Evolutionary conservation across 2,888 invertebrate genomes (phyloP).

Genomic region (Amaurobius ferox): DNA sequence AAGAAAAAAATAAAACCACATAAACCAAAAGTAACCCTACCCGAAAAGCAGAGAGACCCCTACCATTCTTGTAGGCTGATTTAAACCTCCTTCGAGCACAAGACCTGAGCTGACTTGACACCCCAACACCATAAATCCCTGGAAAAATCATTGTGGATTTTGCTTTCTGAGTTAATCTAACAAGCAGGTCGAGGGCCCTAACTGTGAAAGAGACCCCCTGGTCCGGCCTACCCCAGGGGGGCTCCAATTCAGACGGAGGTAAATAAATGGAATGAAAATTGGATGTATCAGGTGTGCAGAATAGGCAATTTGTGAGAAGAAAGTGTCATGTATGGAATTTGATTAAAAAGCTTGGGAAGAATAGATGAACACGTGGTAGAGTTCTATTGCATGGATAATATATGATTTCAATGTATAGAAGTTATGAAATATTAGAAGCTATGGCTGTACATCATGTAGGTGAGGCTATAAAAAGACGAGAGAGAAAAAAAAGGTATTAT

Average conservation of each 20-base stretch:
- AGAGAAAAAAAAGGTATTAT: too few relatives aligned
- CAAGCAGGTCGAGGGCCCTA: not conserved
- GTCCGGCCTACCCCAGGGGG: not conserved
- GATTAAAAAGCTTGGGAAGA: too few relatives aligned
- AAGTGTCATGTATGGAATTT: too few relatives aligned
- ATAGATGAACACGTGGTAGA: too few relatives aligned
- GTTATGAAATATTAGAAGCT: too few relatives aligned
- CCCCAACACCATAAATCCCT: conserved; percentile 21
- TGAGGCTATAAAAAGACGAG: too few relatives aligned
- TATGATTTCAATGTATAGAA: too few relatives aligned
- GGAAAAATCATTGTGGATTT: conserved; percentile 22
- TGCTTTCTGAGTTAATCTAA: conserved; percentile 9
- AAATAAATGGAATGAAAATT: conserved; percentile 6
- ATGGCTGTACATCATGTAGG: too few relatives aligned
- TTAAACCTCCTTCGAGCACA: conserved; percentile 14
- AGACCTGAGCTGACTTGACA: conserved; percentile 12
- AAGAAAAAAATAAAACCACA: conserved; percentile 9
- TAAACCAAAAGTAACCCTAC: conserved; percentile 6
- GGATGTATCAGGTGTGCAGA: not conserved
- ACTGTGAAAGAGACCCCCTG: conserved; percentile 28
- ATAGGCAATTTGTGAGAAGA: not conserved
- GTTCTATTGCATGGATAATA: too few relatives aligned
- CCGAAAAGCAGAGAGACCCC: not conserved
- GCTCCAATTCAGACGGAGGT: not conserved
- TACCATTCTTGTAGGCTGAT: not conserved